Base-by-base conservation (phyloP, 2,888 invertebrate species). In the Nebria brevicollis region DNA sequence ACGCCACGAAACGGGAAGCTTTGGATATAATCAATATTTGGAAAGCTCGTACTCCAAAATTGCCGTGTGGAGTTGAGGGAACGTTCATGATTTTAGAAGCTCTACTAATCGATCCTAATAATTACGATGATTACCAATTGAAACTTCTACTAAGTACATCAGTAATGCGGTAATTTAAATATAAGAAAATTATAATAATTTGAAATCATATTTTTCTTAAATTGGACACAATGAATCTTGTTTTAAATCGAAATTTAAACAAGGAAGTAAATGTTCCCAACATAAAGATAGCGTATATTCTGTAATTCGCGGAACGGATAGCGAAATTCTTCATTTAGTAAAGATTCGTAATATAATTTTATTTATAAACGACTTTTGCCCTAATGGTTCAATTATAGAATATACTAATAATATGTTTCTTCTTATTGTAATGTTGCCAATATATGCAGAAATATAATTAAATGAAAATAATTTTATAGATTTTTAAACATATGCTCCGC, bases 51-150 rank as follows among this genome's bases (percentile, higher is more conserved):
- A 90, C 90, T 81, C 91, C 92, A 6, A 88, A 89, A 64, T 86
- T 93, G 81, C 92, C 92, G 41, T 90, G 92, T 72, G 92, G 92
- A n/a, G 89, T 93, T 82, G 92, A 93, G 87, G 92, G 93, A 34
- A 93, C 93, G 0, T 85, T 92, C 76, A 90, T 90, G 76, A 86
- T 93, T 83, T 86, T 93, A 20, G 90, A 92, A 87, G 92, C 92
- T 11, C 85, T 90, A 41, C 82, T 91, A 54, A 89, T 90, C 72
- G 85, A 87, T 74, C 82, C 85, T 64, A 85, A 87, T 77, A 83
- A 84, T 5, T 87, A 89, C 78, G 87, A 90, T 77, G 91, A 92
- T 82, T 88, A 89, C 77, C 88, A 93, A 81, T 84, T 92, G 15
- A 89, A 91, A 20, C 86, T 92, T 83, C 91, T 93, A 82, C 93